phyloP scores from a whole-genome alignment of 2,888 invertebrate species.

The Microctonus hyperodae region DNA sequence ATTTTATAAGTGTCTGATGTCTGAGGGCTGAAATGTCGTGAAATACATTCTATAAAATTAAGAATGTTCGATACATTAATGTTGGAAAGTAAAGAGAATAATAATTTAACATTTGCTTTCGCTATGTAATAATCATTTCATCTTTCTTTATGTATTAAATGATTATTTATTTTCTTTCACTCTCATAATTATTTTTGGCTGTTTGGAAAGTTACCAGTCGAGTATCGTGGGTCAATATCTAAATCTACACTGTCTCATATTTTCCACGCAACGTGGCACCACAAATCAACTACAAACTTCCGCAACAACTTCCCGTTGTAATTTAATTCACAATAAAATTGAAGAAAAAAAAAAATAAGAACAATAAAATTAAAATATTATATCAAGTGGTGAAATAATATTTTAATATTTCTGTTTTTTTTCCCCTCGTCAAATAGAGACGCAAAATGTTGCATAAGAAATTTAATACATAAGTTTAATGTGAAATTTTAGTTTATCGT shows the following conservation, averaged over 20 bases:
- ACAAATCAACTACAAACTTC: conserved; percentile 36
- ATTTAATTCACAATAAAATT: neutral
- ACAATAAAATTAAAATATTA: neutral
- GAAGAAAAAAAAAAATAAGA: neutral
- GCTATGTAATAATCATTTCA: conserved; percentile 28
- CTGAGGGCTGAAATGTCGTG: neutral
- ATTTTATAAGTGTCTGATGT: neutral
- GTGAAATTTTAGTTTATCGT: neutral
- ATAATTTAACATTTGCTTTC: conserved; percentile 9
- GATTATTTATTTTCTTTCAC: conserved; percentile 10
- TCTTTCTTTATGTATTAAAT: conserved; percentile 17
- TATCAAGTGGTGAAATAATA: no score
- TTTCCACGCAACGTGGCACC: conserved; percentile 47
- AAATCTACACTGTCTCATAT: conserved; percentile 32
- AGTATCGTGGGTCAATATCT: conserved; percentile 23
- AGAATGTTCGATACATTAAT: neutral
- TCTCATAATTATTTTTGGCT: conserved; percentile 13
- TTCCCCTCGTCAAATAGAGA: no score
- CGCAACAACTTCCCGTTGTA: neutral
- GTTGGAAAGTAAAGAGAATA: conserved; percentile 1
- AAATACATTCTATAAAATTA: neutral
- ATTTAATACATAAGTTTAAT: neutral
- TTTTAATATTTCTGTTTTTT: neutral
- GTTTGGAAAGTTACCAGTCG: conserved; percentile 39
- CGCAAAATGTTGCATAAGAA: neutral